Conservation (phyloP, 2,113 vertebrate genomes). For the Synodontis membranacea region DNA sequence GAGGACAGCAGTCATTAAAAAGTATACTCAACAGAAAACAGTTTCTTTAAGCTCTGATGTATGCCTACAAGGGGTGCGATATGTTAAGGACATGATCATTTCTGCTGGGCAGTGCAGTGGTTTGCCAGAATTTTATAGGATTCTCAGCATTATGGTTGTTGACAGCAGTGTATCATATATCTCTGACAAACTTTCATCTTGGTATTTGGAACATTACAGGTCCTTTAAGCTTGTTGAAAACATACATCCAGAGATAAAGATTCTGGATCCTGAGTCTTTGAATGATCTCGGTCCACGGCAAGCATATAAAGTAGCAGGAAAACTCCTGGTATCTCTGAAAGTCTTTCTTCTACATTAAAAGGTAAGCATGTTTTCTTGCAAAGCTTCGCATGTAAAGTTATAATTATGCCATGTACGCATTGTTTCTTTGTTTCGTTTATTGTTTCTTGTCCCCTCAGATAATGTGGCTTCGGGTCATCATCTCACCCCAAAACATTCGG, state of each 20-base stretch:
- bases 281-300: constrained; percentile 28
- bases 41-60: too few relatives aligned
- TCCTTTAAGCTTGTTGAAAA: constrained; percentile 10
- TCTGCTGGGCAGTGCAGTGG: neutral
- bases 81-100: constrained; percentile 6
- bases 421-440: too few relatives aligned
- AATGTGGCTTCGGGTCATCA: constrained; percentile 34
- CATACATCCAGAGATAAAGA: constrained; percentile 11
- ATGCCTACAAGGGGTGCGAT: constrained; percentile 31
- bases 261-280: constrained; percentile 34
- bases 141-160: neutral
- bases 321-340: constrained; percentile 37
- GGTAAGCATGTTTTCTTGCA: too few relatives aligned
- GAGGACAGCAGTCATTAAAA: constrained; percentile 25
- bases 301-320: constrained; percentile 22
- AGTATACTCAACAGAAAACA: constrained; percentile 6
- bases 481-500: constrained; percentile 15
- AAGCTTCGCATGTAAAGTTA: too few relatives aligned
- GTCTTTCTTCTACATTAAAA: neutral
- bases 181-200: neutral
- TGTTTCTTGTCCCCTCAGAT: too few relatives aligned
- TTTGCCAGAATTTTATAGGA: neutral
- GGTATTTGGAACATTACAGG: neutral
- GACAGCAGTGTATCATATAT: neutral
- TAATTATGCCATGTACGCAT: too few relatives aligned